These are phyloP conservation scores for Andinoacara biseriatus DNA, from an alignment of 2,113 vertebrate species.

Conservation along the genomic window DNA sequence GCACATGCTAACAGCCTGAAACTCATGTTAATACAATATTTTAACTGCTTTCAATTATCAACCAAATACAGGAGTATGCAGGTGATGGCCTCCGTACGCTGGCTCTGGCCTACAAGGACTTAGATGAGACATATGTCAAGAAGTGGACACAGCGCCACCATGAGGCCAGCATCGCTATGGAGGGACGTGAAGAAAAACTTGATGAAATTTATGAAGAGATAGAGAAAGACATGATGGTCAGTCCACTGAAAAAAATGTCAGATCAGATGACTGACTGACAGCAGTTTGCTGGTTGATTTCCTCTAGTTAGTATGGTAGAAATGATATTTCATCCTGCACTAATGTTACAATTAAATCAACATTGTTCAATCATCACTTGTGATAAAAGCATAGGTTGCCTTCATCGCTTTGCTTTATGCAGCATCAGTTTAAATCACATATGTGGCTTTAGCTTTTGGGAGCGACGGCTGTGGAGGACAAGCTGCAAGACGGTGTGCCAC, in stretches of 20 bases:
- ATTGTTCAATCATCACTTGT: neutral
- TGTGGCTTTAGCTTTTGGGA: slow-evolving; percentile 84
- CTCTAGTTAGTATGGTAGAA: neutral
- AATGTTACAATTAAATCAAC: neutral
- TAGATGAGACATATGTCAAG: slow-evolving; percentile 82
- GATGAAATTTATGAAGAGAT: slow-evolving; percentile 88
- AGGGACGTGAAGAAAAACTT: slow-evolving; percentile 84
- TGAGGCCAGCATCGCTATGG: slow-evolving; percentile 83
- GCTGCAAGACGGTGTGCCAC: slow-evolving; percentile 92
- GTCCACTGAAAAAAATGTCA: neutral
- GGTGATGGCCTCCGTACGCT: slow-evolving; percentile 91
- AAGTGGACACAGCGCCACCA: slow-evolving; percentile 86
- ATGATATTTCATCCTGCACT: neutral
- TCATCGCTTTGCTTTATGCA: neutral
- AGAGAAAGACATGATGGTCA: slow-evolving; percentile 89
- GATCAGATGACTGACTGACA: neutral
- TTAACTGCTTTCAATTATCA: too few species aligned
- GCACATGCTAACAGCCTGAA: too few species aligned
- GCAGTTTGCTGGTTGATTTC: neutral
- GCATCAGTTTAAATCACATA: neutral
- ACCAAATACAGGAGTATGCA: slow-evolving; percentile 86
- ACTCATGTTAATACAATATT: too few species aligned
- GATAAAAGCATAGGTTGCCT: neutral
- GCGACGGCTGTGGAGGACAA: slow-evolving; percentile 96
- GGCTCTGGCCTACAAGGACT: slow-evolving; percentile 87